Percentiles rank a stretch among this genome's conserved stretches.
Conservation (phyloP, 1,140 invertebrate species). For the Drosophila serrata region DNA sequence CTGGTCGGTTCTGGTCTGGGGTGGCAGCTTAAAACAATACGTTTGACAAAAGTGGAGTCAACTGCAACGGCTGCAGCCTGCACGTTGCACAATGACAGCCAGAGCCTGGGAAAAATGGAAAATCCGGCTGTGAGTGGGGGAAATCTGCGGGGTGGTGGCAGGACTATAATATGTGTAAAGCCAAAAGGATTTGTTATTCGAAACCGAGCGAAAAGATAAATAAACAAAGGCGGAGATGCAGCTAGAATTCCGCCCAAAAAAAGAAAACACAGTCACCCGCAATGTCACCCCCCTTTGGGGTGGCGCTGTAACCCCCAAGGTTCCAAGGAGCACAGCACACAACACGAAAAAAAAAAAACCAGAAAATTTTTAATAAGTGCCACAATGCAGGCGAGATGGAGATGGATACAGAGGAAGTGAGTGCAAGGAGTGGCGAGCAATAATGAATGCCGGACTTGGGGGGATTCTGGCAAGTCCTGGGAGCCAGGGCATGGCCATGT, state of each 20-base stretch:
- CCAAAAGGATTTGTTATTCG: conserved; percentile 84
- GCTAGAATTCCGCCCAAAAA: not conserved
- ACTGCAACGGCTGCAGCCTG: conserved; percentile 75
- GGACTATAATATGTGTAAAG: conserved; percentile 83
- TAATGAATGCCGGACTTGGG: conserved; percentile 59
- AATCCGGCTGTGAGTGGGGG: conserved; percentile 1
- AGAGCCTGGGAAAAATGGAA: conserved; percentile 14
- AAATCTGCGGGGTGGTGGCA: conserved; percentile 29
- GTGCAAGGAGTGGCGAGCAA: conserved; percentile 37
- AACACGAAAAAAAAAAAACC: conserved; percentile 44
- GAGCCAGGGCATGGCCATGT: conserved; percentile 5
- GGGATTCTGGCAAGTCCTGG: not conserved
- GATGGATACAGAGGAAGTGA: conserved; percentile 29
- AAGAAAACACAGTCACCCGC: conserved; percentile 16
- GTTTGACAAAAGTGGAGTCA: conserved; percentile 83
- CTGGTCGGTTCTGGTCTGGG: too few species aligned
- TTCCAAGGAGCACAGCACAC: conserved; percentile 18
- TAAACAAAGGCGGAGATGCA: conserved; percentile 73
- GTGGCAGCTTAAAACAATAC: conserved; percentile 71
- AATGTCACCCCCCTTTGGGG: conserved; percentile 13
- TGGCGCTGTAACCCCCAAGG: conserved; percentile 33
- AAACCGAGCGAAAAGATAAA: conserved; percentile 84
- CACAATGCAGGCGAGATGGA: conserved; percentile 64
- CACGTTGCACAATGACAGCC: conserved; percentile 66
- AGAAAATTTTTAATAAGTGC: conserved; percentile 82